phyloP scores from a whole-genome alignment of 2,888 invertebrate genomes.

The Leptodirus hochenwartii region DNA sequence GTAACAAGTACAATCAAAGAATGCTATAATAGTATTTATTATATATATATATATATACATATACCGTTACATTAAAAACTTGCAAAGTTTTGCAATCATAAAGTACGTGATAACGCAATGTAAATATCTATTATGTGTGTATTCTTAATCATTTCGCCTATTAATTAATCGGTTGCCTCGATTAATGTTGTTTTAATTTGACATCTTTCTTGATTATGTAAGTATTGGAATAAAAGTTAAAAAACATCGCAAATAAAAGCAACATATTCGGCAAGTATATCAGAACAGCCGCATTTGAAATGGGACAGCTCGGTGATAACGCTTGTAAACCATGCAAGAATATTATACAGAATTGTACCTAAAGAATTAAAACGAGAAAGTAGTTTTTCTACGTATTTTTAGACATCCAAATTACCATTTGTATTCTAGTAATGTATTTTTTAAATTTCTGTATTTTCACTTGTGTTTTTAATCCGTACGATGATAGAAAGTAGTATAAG shows the following conservation, averaged over 20 bases:
- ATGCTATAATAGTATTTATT: neutral
- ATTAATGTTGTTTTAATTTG: no score
- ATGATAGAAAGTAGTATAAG: slow-evolving; percentile 47
- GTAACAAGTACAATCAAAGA: no score
- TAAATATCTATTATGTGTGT: no score
- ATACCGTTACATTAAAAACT: neutral
- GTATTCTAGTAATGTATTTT: slow-evolving; percentile 9
- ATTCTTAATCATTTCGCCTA: no score
- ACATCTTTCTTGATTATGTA: slow-evolving; percentile 25
- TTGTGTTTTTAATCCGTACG: slow-evolving; percentile 38
- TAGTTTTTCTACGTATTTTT: slow-evolving; percentile 3
- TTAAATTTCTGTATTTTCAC: slow-evolving; percentile 31
- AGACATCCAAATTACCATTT: slow-evolving; percentile 8
- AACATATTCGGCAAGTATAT: slow-evolving; percentile 42
- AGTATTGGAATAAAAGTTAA: slow-evolving; percentile 43
- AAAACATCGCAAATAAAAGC: slow-evolving; percentile 52
- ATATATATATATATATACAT: slow-evolving; percentile 1
- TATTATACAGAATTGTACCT: slow-evolving; percentile 50
- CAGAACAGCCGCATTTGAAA: slow-evolving; percentile 30
- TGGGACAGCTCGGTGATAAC: slow-evolving; percentile 36
- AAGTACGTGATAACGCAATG: no score
- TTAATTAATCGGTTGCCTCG: no score
- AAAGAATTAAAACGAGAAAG: slow-evolving; percentile 18
- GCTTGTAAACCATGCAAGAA: slow-evolving; percentile 35
- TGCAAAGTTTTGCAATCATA: no score